Evolutionary conservation across 2,888 invertebrate species (phyloP).

Genomic region (Xestia ashworthii): DNA sequence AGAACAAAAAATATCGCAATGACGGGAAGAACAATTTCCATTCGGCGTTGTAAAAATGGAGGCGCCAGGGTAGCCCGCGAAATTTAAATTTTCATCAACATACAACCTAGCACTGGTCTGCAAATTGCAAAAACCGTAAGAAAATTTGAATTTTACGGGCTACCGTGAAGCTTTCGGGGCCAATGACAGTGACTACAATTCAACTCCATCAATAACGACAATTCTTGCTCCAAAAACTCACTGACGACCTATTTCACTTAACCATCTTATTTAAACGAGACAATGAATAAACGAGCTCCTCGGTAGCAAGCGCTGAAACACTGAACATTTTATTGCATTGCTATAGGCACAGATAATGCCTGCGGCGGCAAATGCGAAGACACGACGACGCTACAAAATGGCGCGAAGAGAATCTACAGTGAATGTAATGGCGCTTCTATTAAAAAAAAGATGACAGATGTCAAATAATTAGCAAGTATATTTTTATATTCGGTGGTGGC

Average conservation of each 20-base stretch:
- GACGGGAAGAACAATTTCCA: too few species aligned
- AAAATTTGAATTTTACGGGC: too few species aligned
- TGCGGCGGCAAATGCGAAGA: constrained; percentile 10
- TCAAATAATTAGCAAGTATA: not conserved
- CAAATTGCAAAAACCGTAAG: too few species aligned
- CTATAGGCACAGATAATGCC: constrained; percentile 27
- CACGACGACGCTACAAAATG: constrained; percentile 10
- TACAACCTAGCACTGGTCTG: too few species aligned
- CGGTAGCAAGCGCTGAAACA: not conserved
- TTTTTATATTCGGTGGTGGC: not conserved
- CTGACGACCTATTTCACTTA: constrained; percentile 7
- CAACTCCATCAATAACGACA: not conserved
- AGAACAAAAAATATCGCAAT: too few species aligned
- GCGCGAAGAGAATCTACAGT: constrained; percentile 2
- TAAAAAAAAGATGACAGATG: not conserved
- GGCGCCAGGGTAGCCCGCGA: too few species aligned
- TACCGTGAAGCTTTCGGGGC: too few species aligned
- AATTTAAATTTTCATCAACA: too few species aligned
- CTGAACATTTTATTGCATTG: constrained; percentile 25
- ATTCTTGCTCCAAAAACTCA: too few species aligned
- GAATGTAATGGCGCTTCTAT: not conserved
- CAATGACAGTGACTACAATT: not conserved
- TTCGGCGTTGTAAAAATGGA: too few species aligned
- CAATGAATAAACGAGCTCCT: constrained; percentile 12
- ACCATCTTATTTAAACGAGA: constrained; percentile 7